Evolutionary conservation across 2,888 invertebrate genomes (phyloP).

Genomic region (Furcula furcula): DNA sequence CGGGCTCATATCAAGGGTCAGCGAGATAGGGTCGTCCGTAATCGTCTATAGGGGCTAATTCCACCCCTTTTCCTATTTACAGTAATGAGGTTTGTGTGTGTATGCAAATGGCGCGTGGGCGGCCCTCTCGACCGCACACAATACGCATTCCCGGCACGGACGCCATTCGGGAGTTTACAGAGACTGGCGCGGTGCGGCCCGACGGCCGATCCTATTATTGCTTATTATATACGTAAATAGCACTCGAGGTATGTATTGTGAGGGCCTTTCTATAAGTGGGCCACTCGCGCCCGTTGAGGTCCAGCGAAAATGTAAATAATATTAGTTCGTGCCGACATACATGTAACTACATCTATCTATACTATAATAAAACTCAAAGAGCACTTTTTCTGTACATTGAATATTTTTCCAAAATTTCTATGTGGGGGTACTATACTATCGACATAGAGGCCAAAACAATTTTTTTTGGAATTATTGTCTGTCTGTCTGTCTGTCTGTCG

Average conservation of each 20-base stretch:
- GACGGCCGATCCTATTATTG: slow-evolving; percentile 1
- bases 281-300: neutral
- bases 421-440: too few species aligned
- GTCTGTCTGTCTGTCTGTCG: too few species aligned
- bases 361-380: too few species aligned
- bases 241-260: neutral
- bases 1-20: neutral
- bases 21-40: slow-evolving; percentile 3
- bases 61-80: slow-evolving; percentile 16
- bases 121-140: neutral
- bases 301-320: too few species aligned
- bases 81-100: slow-evolving; percentile 13
- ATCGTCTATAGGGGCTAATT: slow-evolving; percentile 19
- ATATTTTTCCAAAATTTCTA: too few species aligned
- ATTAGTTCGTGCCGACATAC: too few species aligned
- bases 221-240: slow-evolving; percentile 8
- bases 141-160: slow-evolving; percentile 2
- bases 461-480: too few species aligned
- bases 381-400: too few species aligned
- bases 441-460: too few species aligned
- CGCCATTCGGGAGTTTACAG: neutral
- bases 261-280: neutral
- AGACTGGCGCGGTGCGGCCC: neutral
- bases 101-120: slow-evolving; percentile 24
- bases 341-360: too few species aligned